These are phyloP conservation scores for Fratercula arctica DNA, from an alignment of 2,797 vertebrate genomes.

Conservation along the genomic window DNA sequence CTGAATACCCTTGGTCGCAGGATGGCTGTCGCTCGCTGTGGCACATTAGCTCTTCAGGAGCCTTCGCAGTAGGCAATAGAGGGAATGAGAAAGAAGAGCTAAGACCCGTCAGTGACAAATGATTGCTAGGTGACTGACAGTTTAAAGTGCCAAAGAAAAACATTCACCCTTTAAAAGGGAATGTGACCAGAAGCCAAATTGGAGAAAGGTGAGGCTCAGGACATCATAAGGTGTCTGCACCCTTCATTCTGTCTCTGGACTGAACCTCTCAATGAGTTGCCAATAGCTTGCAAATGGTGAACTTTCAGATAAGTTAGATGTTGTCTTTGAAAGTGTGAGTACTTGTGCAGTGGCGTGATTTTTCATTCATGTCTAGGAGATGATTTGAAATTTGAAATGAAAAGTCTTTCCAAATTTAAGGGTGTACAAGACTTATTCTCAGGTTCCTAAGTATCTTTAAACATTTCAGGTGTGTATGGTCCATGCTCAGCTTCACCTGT, in stretches of 20 bases:
- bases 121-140: not conserved
- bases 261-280: not conserved
- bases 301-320: not conserved
- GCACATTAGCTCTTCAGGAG: not conserved
- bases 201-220: not conserved
- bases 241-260: not conserved
- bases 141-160: not conserved
- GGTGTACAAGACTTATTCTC: not conserved
- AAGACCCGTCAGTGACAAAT: not conserved
- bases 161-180: not conserved
- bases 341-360: not conserved
- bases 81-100: not conserved
- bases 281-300: not conserved
- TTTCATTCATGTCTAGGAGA: not conserved
- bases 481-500: not conserved
- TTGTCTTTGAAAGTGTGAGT: not conserved
- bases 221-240: not conserved
- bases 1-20: not conserved
- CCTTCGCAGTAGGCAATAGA: not conserved
- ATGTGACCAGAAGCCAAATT: not conserved
- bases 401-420: not conserved
- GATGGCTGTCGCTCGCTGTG: not conserved
- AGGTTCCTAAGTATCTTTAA: not conserved
- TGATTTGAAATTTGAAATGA: not conserved
- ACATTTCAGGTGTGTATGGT: not conserved